Evolutionary conservation across 2,797 vertebrate genomes (phyloP).

Genomic region (Lutra lutra): DNA sequence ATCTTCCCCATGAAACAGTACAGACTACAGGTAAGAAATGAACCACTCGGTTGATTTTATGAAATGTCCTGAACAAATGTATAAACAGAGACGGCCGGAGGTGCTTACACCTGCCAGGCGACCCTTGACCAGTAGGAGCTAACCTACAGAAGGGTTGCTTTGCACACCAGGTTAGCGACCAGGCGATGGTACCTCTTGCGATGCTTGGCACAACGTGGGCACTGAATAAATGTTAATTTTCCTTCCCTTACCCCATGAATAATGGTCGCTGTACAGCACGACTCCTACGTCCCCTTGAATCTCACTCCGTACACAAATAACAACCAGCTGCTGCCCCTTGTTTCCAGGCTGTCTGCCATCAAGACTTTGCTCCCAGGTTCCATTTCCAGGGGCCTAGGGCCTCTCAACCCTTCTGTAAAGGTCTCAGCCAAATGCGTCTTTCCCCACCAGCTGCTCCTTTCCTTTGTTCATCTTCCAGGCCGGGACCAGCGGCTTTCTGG

Average conservation of each 20-base stretch:
- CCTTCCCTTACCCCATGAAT: background rate
- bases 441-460: conserved; percentile 20
- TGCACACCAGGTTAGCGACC: background rate
- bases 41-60: background rate
- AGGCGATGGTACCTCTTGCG: background rate
- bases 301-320: background rate
- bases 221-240: background rate
- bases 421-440: background rate
- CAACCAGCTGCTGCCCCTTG: background rate
- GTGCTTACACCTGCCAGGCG: background rate
- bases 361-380: background rate
- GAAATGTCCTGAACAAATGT: background rate
- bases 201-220: background rate
- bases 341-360: background rate
- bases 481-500: background rate
- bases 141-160: background rate
- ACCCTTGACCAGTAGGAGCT: background rate
- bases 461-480: background rate
- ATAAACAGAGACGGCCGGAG: background rate
- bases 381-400: background rate
- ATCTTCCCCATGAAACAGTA: background rate
- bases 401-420: background rate
- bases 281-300: background rate
- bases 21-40: background rate
- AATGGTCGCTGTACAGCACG: background rate